These are phyloP conservation scores for Nycticebus coucang DNA, from an alignment of 2,113 vertebrate species.

Conservation along the genomic window DNA sequence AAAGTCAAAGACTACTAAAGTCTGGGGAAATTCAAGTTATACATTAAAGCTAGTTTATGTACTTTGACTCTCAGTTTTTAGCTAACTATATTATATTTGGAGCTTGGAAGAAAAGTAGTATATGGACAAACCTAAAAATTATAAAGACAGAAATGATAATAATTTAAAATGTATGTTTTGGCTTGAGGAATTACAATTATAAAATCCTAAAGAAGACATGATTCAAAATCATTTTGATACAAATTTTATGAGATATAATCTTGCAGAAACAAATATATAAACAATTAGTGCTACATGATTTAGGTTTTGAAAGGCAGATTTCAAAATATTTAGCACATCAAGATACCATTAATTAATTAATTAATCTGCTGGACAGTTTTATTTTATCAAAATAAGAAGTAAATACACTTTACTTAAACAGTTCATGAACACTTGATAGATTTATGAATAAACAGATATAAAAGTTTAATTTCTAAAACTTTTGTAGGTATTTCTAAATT, in stretches of 20 bases:
- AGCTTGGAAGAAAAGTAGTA: background rate
- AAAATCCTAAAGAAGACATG: no score
- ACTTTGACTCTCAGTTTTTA: background rate
- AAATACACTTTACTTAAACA: background rate
- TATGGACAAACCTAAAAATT: background rate
- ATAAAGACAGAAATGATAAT: background rate
- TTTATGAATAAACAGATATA: background rate
- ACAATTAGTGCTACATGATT: no score
- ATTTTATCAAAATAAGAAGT: no score
- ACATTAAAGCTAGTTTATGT: background rate
- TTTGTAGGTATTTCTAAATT: no score
- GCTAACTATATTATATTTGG: background rate
- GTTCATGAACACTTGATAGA: background rate
- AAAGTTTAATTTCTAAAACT: background rate
- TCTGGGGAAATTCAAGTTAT: background rate
- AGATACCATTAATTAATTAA: no score
- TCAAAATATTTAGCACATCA: no score
- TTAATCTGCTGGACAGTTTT: no score
- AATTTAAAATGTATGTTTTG: background rate
- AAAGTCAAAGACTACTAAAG: background rate
- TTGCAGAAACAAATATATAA: no score
- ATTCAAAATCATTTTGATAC: no score
- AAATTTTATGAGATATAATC: no score
- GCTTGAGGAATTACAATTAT: background rate
- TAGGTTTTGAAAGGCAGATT: no score